Conservation (phyloP, 2,888 invertebrate species). For the Polyommatus iphigenia region DNA sequence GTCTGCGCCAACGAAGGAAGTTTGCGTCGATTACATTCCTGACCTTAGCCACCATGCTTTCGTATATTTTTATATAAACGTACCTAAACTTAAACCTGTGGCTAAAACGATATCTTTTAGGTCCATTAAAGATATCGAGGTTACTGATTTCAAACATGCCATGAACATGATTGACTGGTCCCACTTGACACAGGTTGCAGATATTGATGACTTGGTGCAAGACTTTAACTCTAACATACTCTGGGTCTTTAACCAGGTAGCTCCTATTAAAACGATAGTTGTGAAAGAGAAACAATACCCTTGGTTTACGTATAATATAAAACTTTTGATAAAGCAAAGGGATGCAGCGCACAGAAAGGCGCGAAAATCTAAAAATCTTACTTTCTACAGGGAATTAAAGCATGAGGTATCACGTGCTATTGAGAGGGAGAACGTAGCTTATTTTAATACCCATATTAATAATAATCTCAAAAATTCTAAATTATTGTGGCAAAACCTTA, state of each 20-base stretch:
- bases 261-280: neutral
- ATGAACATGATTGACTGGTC: neutral
- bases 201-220: neutral
- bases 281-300: slow-evolving; percentile 19
- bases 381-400: slow-evolving; percentile 32
- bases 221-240: neutral
- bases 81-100: neutral
- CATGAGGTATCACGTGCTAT: slow-evolving; percentile 24
- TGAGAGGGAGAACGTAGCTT: slow-evolving; percentile 26
- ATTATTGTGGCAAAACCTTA: slow-evolving; percentile 31
- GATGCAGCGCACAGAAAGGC: slow-evolving; percentile 29
- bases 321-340: slow-evolving; percentile 28
- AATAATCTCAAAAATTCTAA: neutral
- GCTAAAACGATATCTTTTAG: neutral
- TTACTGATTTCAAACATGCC: neutral
- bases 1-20: neutral
- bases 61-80: neutral
- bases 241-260: neutral
- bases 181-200: neutral
- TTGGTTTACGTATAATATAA: slow-evolving; percentile 33
- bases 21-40: neutral
- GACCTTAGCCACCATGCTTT: slow-evolving; percentile 4
- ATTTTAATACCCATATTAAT: slow-evolving; percentile 32
- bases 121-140: neutral
- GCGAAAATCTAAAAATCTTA: slow-evolving; percentile 14